A percentile compares a stretch with the other conserved stretches of the same genome.
Evolutionary conservation across 2,888 invertebrate genomes (phyloP).

Genomic region (Orchestes rusci): DNA sequence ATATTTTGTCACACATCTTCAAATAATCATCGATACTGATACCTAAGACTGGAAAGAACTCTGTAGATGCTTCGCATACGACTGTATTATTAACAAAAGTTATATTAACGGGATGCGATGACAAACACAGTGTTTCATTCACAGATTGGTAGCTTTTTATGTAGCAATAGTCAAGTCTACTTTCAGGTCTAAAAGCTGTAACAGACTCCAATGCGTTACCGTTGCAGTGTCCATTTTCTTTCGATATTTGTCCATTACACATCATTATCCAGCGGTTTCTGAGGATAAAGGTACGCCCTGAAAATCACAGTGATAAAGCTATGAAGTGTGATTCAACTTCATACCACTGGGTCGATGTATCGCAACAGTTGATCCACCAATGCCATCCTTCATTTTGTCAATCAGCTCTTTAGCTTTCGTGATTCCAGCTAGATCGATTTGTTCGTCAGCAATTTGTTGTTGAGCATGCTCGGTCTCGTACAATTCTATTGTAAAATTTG

Average conservation of each 20-base stretch:
- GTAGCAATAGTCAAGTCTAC: constrained; percentile 19
- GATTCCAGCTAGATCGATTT: constrained; percentile 16
- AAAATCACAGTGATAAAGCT: not conserved
- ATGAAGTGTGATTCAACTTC: not conserved
- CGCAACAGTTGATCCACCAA: constrained; percentile 21
- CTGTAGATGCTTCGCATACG: constrained; percentile 12
- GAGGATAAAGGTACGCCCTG: constrained; percentile 21
- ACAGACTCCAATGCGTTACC: constrained; percentile 21
- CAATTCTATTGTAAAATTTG: constrained; percentile 14
- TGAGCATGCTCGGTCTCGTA: constrained; percentile 23
- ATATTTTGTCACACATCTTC: constrained; percentile 16
- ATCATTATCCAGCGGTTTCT: constrained; percentile 23
- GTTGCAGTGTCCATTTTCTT: constrained; percentile 24
- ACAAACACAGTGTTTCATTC: constrained; percentile 22
- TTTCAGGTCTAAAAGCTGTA: constrained; percentile 19
- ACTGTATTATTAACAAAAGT: constrained; percentile 18
- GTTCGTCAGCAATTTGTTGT: constrained; percentile 16
- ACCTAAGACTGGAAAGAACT: constrained; percentile 15
- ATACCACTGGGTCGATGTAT: constrained; percentile 23
- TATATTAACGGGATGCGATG: constrained; percentile 21
- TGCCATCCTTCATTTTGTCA: constrained; percentile 24
- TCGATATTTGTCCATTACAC: constrained; percentile 20
- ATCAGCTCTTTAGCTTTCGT: constrained; percentile 17
- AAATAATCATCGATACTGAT: constrained; percentile 20
- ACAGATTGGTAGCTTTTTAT: constrained; percentile 19